Conservation (phyloP, 2,888 invertebrate genomes). For the Clepsis dumicolana region DNA sequence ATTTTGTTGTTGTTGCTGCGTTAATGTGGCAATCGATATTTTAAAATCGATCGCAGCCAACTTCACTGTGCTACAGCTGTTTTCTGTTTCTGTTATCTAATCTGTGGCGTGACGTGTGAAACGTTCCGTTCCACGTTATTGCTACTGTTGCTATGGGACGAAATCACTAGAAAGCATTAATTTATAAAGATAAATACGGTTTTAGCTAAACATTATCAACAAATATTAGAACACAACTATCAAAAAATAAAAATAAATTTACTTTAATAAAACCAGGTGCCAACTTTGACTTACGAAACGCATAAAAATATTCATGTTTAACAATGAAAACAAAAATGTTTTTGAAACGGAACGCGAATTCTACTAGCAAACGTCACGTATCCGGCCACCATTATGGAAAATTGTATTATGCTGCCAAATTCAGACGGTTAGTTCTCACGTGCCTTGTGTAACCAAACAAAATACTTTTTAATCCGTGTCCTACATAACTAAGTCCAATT, state of each 20-base stretch:
- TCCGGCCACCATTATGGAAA: conserved; percentile 77
- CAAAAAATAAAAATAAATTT: background rate
- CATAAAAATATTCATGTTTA: background rate
- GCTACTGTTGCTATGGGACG: background rate
- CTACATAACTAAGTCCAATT: conserved; percentile 49
- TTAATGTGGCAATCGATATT: conserved; percentile 59
- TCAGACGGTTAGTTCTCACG: conserved; percentile 53
- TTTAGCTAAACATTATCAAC: background rate
- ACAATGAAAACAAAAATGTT: conserved; percentile 2
- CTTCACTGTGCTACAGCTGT: conserved; percentile 52
- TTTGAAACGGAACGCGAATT: conserved; percentile 47
- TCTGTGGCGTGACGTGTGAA: conserved; percentile 8
- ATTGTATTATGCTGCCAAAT: conserved; percentile 65
- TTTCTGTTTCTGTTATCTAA: conserved; percentile 44
- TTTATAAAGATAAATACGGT: background rate
- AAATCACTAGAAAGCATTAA: background rate
- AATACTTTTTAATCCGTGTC: conserved; percentile 26
- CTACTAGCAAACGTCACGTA: conserved; percentile 62
- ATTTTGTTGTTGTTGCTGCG: conserved; percentile 54
- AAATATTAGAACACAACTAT: background rate
- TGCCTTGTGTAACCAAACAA: conserved; percentile 54
- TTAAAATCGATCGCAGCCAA: conserved; percentile 50
- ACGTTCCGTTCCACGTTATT: conserved; percentile 31
- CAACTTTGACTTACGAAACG: background rate
- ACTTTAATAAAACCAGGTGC: background rate